These are phyloP conservation scores for Halcyon badia DNA, from an alignment of 2,797 vertebrate species.

Conservation along the genomic window DNA sequence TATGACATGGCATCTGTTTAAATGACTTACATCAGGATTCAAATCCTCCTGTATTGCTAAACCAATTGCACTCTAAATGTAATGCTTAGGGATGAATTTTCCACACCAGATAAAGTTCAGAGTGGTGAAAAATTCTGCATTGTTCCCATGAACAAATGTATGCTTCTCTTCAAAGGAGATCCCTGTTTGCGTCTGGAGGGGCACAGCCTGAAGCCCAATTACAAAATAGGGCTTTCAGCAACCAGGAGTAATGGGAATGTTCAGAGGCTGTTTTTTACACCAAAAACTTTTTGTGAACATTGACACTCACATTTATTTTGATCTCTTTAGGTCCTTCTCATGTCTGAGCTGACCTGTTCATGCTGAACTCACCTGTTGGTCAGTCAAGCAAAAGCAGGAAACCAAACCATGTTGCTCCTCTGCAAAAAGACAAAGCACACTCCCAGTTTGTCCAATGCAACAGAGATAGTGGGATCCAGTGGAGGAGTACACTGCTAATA, in stretches of 20 bases:
- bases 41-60: neutral
- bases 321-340: neutral
- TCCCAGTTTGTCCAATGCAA: neutral
- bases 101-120: neutral
- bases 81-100: neutral
- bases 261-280: neutral
- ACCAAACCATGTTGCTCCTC: neutral
- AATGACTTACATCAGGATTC: neutral
- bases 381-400: neutral
- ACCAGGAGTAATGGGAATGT: neutral
- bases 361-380: neutral
- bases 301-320: neutral
- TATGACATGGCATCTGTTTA: neutral
- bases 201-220: neutral
- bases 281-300: neutral
- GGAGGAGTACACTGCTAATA: neutral
- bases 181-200: neutral
- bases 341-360: neutral
- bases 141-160: neutral
- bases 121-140: neutral
- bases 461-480: neutral
- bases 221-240: neutral
- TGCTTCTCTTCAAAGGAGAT: neutral
- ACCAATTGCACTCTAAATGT: neutral
- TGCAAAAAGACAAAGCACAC: neutral